Conservation (phyloP, 2,113 vertebrate species). For the Prinia subflava region DNA sequence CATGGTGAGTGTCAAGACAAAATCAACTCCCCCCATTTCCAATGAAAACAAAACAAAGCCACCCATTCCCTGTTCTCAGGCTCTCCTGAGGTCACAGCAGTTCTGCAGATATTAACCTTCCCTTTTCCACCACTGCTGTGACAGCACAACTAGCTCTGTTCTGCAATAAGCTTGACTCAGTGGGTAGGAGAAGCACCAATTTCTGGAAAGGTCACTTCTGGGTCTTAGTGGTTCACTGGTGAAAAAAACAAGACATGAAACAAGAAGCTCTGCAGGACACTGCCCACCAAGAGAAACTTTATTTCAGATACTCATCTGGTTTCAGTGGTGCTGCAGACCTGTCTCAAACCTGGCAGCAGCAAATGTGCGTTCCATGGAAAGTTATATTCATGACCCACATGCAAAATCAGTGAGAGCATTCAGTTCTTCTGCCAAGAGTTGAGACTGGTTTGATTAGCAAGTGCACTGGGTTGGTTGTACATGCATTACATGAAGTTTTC, state of each 20-base stretch:
- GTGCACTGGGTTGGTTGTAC: background rate
- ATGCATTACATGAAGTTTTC: background rate
- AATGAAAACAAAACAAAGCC: background rate
- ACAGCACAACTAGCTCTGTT: background rate
- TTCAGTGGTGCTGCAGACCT: background rate
- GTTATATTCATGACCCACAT: background rate
- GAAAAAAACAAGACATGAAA: background rate
- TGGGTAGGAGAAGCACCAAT: background rate
- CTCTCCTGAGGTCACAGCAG: background rate
- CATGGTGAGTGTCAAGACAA: background rate
- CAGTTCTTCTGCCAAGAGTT: background rate
- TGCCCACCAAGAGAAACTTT: background rate
- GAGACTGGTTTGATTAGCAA: background rate
- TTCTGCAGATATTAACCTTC: background rate
- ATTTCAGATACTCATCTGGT: background rate
- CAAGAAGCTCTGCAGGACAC: background rate
- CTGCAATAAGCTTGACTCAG: background rate
- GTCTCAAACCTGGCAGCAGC: background rate
- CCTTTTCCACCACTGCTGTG: background rate
- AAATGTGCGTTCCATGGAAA: background rate
- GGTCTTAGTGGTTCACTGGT: background rate
- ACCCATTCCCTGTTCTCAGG: background rate
- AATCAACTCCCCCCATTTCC: background rate
- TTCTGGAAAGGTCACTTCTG: background rate
- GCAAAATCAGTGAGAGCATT: background rate